phyloP scores from a whole-genome alignment of 2,888 invertebrate species.

The Ectemnius continuus region DNA sequence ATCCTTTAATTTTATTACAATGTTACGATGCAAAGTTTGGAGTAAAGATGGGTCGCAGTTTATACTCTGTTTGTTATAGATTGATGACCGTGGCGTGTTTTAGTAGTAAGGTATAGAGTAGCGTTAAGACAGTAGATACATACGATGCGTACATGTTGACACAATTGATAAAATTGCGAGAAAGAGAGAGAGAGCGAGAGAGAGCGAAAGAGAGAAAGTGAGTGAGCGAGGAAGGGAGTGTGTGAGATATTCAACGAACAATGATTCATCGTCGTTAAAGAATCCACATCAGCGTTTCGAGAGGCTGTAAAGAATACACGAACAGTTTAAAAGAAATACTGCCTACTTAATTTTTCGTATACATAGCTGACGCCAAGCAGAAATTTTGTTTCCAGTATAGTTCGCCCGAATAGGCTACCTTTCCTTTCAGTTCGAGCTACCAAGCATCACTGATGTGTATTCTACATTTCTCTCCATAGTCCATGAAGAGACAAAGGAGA shows the following conservation, averaged over 20 bases:
- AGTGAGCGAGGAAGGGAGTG: conserved; percentile 29
- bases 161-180: conserved; percentile 31
- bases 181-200: conserved; percentile 34
- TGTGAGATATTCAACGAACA: conserved; percentile 39
- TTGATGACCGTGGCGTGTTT: conserved; percentile 58
- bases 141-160: conserved; percentile 51
- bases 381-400: conserved; percentile 8
- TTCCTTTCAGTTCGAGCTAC: too few relatives aligned
- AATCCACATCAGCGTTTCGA: conserved; percentile 40
- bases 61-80: conserved; percentile 64
- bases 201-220: conserved; percentile 31
- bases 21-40: conserved; percentile 59
- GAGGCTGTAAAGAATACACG: conserved; percentile 30
- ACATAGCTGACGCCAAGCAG: background rate
- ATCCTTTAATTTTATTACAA: conserved; percentile 73
- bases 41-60: conserved; percentile 59
- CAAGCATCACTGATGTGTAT: conserved; percentile 29
- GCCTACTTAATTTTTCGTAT: conserved; percentile 10
- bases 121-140: conserved; percentile 50
- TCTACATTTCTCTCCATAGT: background rate
- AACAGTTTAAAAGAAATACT: conserved; percentile 38
- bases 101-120: conserved; percentile 57
- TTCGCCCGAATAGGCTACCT: too few relatives aligned
- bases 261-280: conserved; percentile 48
- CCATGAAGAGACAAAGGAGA: too few relatives aligned